phyloP scores from a whole-genome alignment of 1,140 invertebrate genomes.

The Neodiprion lecontei region DNA sequence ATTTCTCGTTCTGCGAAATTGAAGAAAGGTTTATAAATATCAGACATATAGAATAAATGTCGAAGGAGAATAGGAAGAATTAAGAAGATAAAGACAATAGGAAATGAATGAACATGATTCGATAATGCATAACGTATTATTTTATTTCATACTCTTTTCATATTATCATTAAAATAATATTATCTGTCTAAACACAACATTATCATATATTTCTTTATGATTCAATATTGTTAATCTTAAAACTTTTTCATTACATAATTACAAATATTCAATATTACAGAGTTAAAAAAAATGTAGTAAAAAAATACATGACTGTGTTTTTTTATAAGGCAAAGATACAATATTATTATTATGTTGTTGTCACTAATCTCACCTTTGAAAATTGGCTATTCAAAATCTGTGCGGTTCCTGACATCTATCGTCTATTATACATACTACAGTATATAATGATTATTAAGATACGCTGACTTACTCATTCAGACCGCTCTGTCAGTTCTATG shows the following conservation, averaged over 20 bases:
- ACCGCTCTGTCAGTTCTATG: no score
- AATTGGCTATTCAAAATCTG: background rate
- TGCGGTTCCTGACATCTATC: background rate
- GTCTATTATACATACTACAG: no score
- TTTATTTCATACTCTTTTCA: background rate
- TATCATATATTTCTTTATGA: conserved; percentile 58
- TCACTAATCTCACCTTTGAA: conserved; percentile 16
- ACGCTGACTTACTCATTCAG: no score
- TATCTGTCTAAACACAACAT: conserved; percentile 60
- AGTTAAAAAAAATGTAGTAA: conserved; percentile 47
- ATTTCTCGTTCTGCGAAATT: no score
- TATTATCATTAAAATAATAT: conserved; percentile 58
- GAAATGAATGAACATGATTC: no score
- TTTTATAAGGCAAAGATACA: conserved; percentile 28
- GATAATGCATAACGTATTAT: no score
- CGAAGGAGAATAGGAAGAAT: no score
- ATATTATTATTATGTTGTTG: conserved; percentile 33
- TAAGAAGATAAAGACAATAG: no score
- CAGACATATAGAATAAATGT: no score
- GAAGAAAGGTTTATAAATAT: no score
- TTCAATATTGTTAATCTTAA: conserved; percentile 45
- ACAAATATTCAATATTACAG: conserved; percentile 49
- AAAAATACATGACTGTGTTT: conserved; percentile 10
- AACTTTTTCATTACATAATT: conserved; percentile 47
- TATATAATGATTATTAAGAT: no score